Conservation (phyloP, 2,113 vertebrate species). For the Mirounga angustirostris region DNA sequence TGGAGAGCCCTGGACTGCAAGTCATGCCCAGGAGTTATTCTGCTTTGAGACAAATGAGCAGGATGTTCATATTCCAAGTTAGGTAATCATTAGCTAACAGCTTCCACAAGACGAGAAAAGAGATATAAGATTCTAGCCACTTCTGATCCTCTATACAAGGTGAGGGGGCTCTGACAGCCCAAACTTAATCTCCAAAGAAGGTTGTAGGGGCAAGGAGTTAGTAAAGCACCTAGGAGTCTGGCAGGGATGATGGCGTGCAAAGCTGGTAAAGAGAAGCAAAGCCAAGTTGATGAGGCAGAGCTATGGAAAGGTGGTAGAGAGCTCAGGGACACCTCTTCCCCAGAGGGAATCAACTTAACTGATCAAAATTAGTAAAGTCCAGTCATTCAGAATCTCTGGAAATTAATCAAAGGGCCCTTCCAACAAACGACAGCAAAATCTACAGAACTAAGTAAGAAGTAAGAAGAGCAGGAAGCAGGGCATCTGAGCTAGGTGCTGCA, state of each 20-base stretch:
- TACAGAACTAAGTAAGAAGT: not conserved
- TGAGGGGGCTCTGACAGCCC: not conserved
- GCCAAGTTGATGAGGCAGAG: fast-evolving
- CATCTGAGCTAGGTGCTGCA: fast-evolving
- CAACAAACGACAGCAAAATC: not conserved
- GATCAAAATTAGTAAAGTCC: not conserved
- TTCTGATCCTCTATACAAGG: not conserved
- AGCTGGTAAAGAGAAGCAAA: too few relatives aligned
- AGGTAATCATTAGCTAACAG: not conserved
- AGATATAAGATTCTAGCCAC: too few relatives aligned
- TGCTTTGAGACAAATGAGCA: not conserved
- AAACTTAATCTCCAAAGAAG: not conserved
- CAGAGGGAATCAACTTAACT: fast-evolving
- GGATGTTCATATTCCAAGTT: not conserved
- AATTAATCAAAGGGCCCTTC: not conserved
- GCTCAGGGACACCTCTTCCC: not conserved
- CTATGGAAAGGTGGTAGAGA: not conserved
- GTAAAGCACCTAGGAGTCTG: not conserved
- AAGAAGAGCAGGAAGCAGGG: not conserved
- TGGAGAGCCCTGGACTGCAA: not conserved
- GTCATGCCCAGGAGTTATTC: fast-evolving
- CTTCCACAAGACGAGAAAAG: too few relatives aligned
- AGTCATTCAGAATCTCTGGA: not conserved
- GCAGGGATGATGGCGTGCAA: too few relatives aligned
- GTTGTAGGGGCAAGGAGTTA: not conserved